Base-by-base conservation (phyloP, 2,113 vertebrate species). In the Macrotus californicus region DNA sequence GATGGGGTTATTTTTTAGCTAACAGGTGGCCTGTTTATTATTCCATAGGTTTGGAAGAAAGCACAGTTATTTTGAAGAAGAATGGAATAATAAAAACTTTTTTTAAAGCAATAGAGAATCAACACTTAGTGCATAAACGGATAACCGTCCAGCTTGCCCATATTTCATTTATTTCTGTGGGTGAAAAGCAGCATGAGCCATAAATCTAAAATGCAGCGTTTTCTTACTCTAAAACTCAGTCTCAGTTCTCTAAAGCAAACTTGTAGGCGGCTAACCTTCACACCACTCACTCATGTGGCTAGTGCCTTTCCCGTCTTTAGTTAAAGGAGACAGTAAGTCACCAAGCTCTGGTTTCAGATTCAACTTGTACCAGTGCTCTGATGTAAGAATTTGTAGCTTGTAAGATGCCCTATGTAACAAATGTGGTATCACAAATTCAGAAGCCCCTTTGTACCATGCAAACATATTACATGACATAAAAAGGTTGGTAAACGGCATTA, bases 21-120 rank as follows among this genome's bases (percentile, higher is more conserved):
- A 96, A 96, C 85, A 95, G 86, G 97, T 94, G 87, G 92, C 69
- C 75, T 89, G 50, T 93, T 97, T 80, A 95, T 91, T 93, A 97
- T 94, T 93, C 89, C 70, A 92, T 21, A 85, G 89, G 92, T 91
- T 93, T 94, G 61, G 24, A 21, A n/a, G 46, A 70, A 96, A 94
- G 76, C 66, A 29, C 6, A 89, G 95, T 82, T 87, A 82, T 89
- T 94, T 41, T 83, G 66, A 89, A 66, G 76, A 85, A 94, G 61
- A 95, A 92, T 61, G 70, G 56, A 95, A 93, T 2, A 87, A 77
- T 87, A 66, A 70, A 91, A 97, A 95, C 80, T 41, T 94, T 95
- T 94, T 73, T 89, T 36, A 22, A 84, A 80, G 66, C 75, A 52
- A 87, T 10, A 94, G n/a, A 92, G 89, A 95, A 94, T 81, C 46